These are phyloP conservation scores for Mesocentrotus franciscanus DNA, from an alignment of 53 echinoderm and acorn worm genomes.

Conservation along the genomic window DNA sequence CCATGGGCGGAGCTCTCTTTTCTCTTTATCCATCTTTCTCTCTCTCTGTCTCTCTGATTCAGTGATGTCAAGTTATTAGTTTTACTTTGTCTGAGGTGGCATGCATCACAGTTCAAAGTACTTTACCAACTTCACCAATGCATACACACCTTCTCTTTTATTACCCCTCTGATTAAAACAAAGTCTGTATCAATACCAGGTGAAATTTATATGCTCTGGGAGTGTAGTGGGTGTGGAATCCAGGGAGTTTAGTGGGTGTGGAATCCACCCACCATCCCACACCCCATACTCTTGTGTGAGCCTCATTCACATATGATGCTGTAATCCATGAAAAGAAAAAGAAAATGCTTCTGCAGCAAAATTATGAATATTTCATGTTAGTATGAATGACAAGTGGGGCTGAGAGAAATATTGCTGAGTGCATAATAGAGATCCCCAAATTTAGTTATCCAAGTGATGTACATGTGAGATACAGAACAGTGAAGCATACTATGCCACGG, in stretches of 20 bases:
- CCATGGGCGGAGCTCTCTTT: neutral
- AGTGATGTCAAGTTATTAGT: neutral
- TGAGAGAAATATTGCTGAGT: too few relatives aligned
- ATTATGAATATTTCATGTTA: too few relatives aligned
- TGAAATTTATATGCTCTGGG: neutral
- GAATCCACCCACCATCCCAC: constrained; percentile 15
- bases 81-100: neutral
- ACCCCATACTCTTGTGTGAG: neutral
- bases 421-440: too few relatives aligned
- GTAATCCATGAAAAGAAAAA: too few relatives aligned
- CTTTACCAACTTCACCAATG: neutral
- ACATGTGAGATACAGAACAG: too few relatives aligned
- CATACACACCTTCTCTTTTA: neutral
- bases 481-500: too few relatives aligned
- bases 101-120: constrained; percentile 19
- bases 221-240: neutral
- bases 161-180: constrained; percentile 7
- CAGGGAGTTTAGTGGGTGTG: neutral
- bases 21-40: too few relatives aligned
- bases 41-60: neutral
- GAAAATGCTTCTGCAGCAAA: too few relatives aligned
- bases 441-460: too few relatives aligned
- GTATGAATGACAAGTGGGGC: too few relatives aligned
- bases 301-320: too few relatives aligned
- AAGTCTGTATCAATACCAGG: constrained; percentile 20